Base-by-base conservation (phyloP, 2,888 invertebrate species). In the Chalcosyrphus nemorum region DNA sequence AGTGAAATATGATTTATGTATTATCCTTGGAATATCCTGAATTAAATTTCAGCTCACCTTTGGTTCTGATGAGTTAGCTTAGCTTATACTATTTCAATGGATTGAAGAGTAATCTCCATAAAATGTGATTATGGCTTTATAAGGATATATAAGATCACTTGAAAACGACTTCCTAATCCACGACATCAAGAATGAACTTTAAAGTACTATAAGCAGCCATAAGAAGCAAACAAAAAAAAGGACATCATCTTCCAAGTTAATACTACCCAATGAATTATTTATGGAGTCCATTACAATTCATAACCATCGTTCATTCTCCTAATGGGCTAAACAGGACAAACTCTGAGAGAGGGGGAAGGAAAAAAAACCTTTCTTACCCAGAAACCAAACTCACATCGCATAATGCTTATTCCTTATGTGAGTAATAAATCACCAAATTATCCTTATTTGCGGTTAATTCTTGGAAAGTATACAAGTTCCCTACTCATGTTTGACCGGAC, bases 361-460 rank as follows among this genome's bases (percentile, higher is more conserved):
- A 38, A 38, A n/a, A 27, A 50, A 35, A 41, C 32, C 29, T 17
- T 41, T 59, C 32, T 35, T 13, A 24, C 35, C 4, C 54, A 15
- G 24, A 29, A 56, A 19, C 17, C 7, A n/a, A 50, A 19, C 35
- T 54, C 66, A 35, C 35, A 81, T 75, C 45, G 57, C 59, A 66
- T 68, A 47, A 82, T 72, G 65, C 71, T 59, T 71, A 65, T 75
- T 50, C 57, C 71, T 57, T 71, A 52, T 68, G 72, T 72, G 56
- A 68, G 68, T 68, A 82, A 82, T 82, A 78, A 78, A 82, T 82
- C 78, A 82, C 72, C 66, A 61, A 82, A 82, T 82, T 82, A 82
- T 68, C 82, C 72, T 13, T 74, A 61, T 63, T 76, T 47, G 65
- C 27, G 57, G 75, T 54, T 75, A 52, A 43, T 71, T 72, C 72